Base-by-base conservation (phyloP, 2,113 vertebrate species). In the Lepisosteus osseus region DNA sequence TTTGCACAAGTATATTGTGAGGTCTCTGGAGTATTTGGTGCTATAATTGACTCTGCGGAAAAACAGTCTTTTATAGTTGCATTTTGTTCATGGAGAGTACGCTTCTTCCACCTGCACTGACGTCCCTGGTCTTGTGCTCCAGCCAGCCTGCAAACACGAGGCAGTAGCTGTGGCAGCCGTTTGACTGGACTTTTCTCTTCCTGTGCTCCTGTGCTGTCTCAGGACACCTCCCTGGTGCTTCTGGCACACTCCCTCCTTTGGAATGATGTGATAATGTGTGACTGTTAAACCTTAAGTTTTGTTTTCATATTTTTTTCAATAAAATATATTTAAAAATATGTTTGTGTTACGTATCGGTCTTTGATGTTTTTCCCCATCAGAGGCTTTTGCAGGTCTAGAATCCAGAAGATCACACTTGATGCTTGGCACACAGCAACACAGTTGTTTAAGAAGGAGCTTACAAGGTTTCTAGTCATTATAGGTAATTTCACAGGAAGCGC, bases 71-170 rank as follows among this genome's bases (percentile, higher is more conserved):
- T 61, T 56, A 54, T 61, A 11, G 54, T 63, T 75, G 68, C 61
- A 41, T 40, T 14, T 12, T 55, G 13, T n/a, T 71, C 29, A 29
- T 29, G 29, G 8, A 57, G 9, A 57, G 61, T 61, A 64, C 61
- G 62, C 74, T 64, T 65, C 61, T 67, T 61, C 62, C 61, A 68
- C 70, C 72, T 84, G 86, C 86, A 86, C 84, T 86, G 84, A 83
- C 76, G 42, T 65, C 63, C 74, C 15, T 66, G 14, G 77, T 80
- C 62, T 41, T 75, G 75, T 82, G 77, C 75, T 82, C 78, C 77
- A 75, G 59, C 43, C 72, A 15, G 1, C 42, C 61, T 74, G 73
- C 64, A 43, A 61, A 68, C 69, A 61, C 55, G 47, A 72, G 72
- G 57, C 65, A 73, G 62, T 3, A 4, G 56, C 40, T 59, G 72